phyloP scores from a whole-genome alignment of 2,797 vertebrate species.

The Taeniopygia guttata region DNA sequence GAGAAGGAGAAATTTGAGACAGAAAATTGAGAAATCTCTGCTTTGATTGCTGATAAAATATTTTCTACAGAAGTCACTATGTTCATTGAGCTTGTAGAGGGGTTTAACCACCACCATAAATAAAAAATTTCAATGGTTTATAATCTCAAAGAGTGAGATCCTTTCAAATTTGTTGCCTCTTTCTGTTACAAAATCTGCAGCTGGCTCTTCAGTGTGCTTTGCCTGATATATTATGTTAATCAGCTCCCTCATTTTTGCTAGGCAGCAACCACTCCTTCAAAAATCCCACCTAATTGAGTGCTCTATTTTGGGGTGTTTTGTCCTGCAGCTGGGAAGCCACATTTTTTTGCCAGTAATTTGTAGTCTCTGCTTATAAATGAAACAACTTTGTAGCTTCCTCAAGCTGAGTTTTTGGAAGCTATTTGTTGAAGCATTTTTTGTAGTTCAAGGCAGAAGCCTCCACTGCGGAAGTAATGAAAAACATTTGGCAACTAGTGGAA shows the following conservation, averaged over 20 bases:
- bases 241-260: slow-evolving; percentile 51
- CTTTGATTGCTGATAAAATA: neutral
- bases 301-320: slow-evolving; percentile 56
- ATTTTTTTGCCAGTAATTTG: slow-evolving; percentile 49
- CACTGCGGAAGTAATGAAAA: slow-evolving; percentile 51
- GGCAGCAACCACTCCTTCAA: slow-evolving; percentile 46
- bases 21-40: neutral
- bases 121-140: neutral
- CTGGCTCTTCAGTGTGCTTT: slow-evolving; percentile 31
- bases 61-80: neutral
- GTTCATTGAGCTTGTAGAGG: neutral
- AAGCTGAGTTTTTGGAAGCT: slow-evolving; percentile 49
- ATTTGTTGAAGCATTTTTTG: slow-evolving; percentile 46
- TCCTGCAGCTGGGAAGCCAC: slow-evolving; percentile 62
- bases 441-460: slow-evolving; percentile 49
- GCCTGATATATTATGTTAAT: slow-evolving; percentile 30
- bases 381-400: slow-evolving; percentile 53
- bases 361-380: slow-evolving; percentile 38
- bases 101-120: neutral
- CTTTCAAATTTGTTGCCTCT: slow-evolving; percentile 4
- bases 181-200: slow-evolving; percentile 29
- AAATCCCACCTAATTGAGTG: slow-evolving; percentile 45
- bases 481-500: slow-evolving; percentile 39
- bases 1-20: neutral
- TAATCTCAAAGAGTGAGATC: neutral